Percentiles rank a stretch among this genome's conserved stretches.
These are phyloP conservation scores for Gallinago stenura DNA, from an alignment of 2,797 vertebrate genomes.

Conservation along the genomic window DNA sequence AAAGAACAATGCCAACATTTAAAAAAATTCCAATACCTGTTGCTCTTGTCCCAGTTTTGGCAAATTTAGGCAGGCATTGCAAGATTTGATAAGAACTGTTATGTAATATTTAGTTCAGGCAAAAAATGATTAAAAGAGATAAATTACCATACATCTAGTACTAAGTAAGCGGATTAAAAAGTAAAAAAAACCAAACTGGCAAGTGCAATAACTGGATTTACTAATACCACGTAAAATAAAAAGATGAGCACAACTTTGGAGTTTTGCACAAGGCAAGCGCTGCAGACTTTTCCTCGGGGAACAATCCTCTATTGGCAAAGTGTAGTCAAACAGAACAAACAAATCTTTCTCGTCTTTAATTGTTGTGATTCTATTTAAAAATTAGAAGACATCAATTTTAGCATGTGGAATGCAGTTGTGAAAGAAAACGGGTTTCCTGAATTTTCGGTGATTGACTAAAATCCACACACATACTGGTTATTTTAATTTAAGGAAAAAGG, in stretches of 20 bases:
- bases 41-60: not conserved
- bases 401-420: not conserved
- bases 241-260: not conserved
- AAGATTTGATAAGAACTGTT: conserved; percentile 18
- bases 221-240: not conserved
- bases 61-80: not conserved
- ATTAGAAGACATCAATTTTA: not conserved
- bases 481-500: conserved; percentile 64
- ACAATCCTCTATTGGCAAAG: not conserved
- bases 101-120: not conserved
- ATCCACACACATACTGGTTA: conserved; percentile 14
- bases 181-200: not conserved
- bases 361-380: conserved; percentile 9
- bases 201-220: conserved; percentile 24
- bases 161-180: conserved; percentile 10
- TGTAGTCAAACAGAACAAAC: not conserved
- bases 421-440: conserved; percentile 36
- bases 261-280: not conserved
- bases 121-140: not conserved
- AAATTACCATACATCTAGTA: not conserved
- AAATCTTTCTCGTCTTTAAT: not conserved
- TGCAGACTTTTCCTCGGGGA: not conserved
- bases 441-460: conserved; percentile 5
- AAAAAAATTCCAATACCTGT: not conserved
- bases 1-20: not conserved